These are phyloP conservation scores for Drosophila kanapiae DNA, from an alignment of 1,140 invertebrate genomes.

Conservation along the genomic window DNA sequence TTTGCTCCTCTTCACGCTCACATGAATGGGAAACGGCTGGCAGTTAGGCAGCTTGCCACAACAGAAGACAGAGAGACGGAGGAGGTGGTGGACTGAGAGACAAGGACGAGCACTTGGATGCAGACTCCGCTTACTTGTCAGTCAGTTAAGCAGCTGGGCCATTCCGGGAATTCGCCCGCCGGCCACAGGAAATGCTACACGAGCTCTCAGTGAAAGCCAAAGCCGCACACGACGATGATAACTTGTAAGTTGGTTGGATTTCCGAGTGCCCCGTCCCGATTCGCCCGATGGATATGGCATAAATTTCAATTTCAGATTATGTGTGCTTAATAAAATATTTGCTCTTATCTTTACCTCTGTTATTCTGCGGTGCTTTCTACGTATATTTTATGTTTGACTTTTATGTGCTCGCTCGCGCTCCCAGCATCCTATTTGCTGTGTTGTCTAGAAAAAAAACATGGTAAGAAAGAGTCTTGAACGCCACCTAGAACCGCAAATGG, in stretches of 20 bases:
- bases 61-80: neutral
- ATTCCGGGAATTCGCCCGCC: conserved; percentile 56
- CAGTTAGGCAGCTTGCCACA: conserved; percentile 48
- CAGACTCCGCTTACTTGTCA: conserved; percentile 68
- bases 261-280: conserved; percentile 7
- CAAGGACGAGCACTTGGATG: conserved; percentile 28
- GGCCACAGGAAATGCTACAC: conserved; percentile 71
- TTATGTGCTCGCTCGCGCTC: conserved; percentile 32
- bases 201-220: conserved; percentile 56
- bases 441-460: neutral
- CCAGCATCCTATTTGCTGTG: conserved; percentile 21
- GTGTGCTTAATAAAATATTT: conserved; percentile 79
- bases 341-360: conserved; percentile 46
- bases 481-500: conserved; percentile 10
- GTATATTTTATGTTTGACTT: conserved; percentile 56
- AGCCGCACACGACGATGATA: conserved; percentile 57
- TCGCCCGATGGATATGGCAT: conserved; percentile 57
- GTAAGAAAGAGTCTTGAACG: neutral
- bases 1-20: conserved; percentile 38
- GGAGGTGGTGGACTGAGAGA: neutral
- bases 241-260: conserved; percentile 64
- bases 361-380: conserved; percentile 1
- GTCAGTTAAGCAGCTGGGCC: conserved; percentile 68
- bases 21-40: conserved; percentile 48
- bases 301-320: conserved; percentile 82